Percentiles rank a stretch among this genome's conserved stretches.
phyloP scores from a whole-genome alignment of 1,140 invertebrate genomes.

The Microplitis demolitor region DNA sequence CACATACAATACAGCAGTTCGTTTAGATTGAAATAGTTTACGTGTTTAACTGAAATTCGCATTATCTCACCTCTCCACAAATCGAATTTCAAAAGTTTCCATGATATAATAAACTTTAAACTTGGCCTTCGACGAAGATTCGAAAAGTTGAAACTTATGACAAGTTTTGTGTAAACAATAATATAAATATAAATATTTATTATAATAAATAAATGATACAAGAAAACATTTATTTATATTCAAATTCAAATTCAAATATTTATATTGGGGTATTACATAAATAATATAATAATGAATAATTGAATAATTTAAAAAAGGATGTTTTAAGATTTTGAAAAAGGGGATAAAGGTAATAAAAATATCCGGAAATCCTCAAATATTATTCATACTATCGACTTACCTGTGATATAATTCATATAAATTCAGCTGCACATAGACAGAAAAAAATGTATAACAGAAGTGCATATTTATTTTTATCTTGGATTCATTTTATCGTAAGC shows the following conservation, averaged over 20 bases:
- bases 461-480: conserved; percentile 35
- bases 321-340: too few relatives aligned
- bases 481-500: conserved; percentile 6
- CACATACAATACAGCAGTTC: neutral
- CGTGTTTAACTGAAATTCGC: neutral
- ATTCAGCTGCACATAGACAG: neutral
- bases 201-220: too few relatives aligned
- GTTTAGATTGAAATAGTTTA: conserved; percentile 17
- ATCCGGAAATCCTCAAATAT: too few relatives aligned
- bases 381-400: too few relatives aligned
- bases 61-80: neutral
- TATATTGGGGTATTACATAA: too few relatives aligned
- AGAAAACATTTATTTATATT: too few relatives aligned
- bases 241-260: too few relatives aligned
- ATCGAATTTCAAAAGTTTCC: conserved; percentile 13
- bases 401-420: too few relatives aligned
- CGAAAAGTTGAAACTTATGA: neutral
- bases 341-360: too few relatives aligned
- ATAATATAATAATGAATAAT: too few relatives aligned
- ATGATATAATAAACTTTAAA: conserved; percentile 9
- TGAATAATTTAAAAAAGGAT: too few relatives aligned
- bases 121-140: neutral
- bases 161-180: neutral
- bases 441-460: too few relatives aligned
- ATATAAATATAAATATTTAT: neutral